phyloP scores from a whole-genome alignment of 1,140 invertebrate genomes.

The Leptestheria dahalacensis region DNA sequence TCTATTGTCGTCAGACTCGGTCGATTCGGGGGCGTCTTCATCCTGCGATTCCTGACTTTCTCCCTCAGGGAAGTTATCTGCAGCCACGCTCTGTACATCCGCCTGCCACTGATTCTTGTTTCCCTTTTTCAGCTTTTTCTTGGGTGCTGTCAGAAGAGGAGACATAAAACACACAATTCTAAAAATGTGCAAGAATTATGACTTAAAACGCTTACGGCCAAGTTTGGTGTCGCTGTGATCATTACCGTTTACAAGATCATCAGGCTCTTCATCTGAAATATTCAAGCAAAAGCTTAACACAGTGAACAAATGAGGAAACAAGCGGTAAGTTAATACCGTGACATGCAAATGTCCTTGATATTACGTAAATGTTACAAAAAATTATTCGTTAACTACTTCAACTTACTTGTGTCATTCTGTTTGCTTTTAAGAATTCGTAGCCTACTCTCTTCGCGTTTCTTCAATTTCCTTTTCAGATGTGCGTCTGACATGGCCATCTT shows the following conservation, averaged over 20 bases:
- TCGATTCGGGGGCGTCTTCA: too few species aligned
- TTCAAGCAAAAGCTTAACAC: background rate
- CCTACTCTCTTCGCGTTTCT: conserved; percentile 55
- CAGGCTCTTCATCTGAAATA: too few species aligned
- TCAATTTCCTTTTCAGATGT: conserved; percentile 59
- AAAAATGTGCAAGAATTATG: too few species aligned
- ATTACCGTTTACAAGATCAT: too few species aligned
- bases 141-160: background rate
- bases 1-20: conserved; percentile 9
- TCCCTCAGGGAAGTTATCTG: conserved; percentile 1
- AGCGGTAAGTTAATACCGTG: background rate
- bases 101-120: too few species aligned
- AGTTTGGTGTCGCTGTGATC: too few species aligned
- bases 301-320: background rate
- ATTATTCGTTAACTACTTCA: conserved; percentile 8
- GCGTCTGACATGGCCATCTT: conserved; percentile 58
- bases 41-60: too few species aligned
- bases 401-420: conserved; percentile 22
- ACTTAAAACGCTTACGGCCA: too few species aligned
- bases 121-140: background rate
- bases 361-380: background rate
- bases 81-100: too few species aligned
- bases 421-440: conserved; percentile 40
- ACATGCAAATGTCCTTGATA: background rate
- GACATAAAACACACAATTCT: too few species aligned